These are phyloP conservation scores for Acleris cristana DNA, from an alignment of 2,888 invertebrate species.

Conservation along the genomic window DNA sequence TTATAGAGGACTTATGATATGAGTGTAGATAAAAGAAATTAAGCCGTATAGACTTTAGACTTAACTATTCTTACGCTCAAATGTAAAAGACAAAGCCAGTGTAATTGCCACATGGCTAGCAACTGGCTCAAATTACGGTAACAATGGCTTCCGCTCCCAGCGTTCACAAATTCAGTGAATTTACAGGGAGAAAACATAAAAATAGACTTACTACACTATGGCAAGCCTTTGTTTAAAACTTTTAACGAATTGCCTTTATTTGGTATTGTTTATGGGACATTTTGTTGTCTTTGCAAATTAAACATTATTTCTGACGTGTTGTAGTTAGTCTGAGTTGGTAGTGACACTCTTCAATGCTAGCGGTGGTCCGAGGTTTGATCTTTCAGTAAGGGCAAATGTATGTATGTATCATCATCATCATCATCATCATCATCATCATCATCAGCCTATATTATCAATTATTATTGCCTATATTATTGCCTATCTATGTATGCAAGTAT, in stretches of 20 bases:
- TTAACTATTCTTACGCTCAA: conserved; percentile 30
- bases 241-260: conserved; percentile 18
- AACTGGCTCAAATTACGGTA: conserved; percentile 50
- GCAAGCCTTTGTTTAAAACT: conserved; percentile 29
- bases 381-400: no score
- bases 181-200: conserved; percentile 43
- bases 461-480: no score
- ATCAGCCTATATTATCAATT: no score
- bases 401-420: no score
- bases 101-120: conserved; percentile 52
- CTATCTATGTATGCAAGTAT: no score
- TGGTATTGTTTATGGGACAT: conserved; percentile 22
- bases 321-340: no score
- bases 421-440: no score
- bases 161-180: conserved; percentile 49
- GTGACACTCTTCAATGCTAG: no score
- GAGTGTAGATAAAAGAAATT: neutral
- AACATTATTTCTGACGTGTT: no score
- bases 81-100: conserved; percentile 42
- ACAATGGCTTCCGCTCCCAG: conserved; percentile 46
- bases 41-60: conserved; percentile 15
- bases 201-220: conserved; percentile 43
- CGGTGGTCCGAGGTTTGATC: no score
- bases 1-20: no score
- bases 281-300: neutral